phyloP scores from a whole-genome alignment of 1,140 invertebrate genomes.

The Drosophila murphyi region DNA sequence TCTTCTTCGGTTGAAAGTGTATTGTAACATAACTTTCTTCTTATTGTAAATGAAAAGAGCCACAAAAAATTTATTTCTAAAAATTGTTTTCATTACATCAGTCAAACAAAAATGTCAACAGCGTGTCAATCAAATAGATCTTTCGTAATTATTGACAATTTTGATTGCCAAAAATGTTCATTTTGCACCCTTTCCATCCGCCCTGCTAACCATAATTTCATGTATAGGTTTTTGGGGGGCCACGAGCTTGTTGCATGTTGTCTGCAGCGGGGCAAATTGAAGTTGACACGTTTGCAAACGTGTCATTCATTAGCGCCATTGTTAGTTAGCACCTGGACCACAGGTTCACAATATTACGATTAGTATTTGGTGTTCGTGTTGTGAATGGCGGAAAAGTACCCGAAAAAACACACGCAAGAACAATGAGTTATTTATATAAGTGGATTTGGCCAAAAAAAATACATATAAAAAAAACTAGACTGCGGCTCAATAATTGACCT shows the following conservation, averaged over 20 bases:
- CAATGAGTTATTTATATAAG: neutral
- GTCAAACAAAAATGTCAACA: too few relatives aligned
- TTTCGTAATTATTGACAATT: too few relatives aligned
- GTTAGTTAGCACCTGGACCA: conserved; percentile 73
- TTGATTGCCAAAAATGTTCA: too few relatives aligned
- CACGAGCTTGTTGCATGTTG: conserved; percentile 70
- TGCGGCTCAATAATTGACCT: conserved; percentile 31
- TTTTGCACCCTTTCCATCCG: neutral
- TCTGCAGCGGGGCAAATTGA: conserved; percentile 42
- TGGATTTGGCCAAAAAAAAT: neutral
- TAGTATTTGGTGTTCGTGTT: conserved; percentile 22
- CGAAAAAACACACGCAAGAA: conserved; percentile 13
- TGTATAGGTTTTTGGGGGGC: conserved; percentile 20
- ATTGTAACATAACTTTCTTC: too few relatives aligned
- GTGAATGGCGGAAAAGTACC: conserved; percentile 65
- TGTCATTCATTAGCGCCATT: conserved; percentile 72
- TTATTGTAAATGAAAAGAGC: too few relatives aligned
- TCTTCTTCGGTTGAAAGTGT: too few relatives aligned
- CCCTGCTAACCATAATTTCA: neutral
- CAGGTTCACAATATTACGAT: conserved; percentile 14
- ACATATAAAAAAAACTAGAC: conserved; percentile 27
- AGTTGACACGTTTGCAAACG: conserved; percentile 52
- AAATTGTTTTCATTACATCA: too few relatives aligned
- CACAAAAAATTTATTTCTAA: too few relatives aligned
- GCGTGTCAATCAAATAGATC: too few relatives aligned